Percentiles rank a stretch among this genome's conserved stretches.
Evolutionary conservation across 2,113 vertebrate genomes (phyloP).

Genomic region (Scalopus aquaticus): DNA sequence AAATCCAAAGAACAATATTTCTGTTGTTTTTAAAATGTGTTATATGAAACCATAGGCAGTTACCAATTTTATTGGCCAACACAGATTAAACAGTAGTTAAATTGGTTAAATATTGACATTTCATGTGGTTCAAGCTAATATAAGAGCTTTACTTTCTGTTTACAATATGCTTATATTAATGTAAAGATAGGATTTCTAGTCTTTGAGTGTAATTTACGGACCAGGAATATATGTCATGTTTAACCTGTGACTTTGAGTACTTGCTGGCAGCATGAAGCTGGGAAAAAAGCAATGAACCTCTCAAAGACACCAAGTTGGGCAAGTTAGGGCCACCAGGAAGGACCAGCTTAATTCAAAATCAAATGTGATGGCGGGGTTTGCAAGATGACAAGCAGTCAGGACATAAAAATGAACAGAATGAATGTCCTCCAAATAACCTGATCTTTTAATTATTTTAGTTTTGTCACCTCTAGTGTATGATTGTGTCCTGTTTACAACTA

Average conservation of each 20-base stretch:
- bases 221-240: neutral
- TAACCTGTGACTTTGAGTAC: neutral
- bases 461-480: neutral
- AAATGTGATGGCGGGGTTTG: neutral
- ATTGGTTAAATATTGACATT: neutral
- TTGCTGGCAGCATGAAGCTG: neutral
- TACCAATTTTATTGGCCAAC: neutral
- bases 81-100: neutral
- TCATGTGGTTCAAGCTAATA: neutral
- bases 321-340: neutral
- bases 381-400: neutral
- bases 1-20: neutral
- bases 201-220: neutral
- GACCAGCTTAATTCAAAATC: neutral
- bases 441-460: neutral
- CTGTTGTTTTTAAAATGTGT: neutral
- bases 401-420: neutral
- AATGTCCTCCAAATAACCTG: neutral
- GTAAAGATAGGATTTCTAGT: neutral
- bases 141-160: neutral
- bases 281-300: neutral
- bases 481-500: neutral
- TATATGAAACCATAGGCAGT: neutral
- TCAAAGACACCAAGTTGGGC: neutral
- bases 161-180: neutral